Conservation (phyloP, 2,113 vertebrate genomes). For the Pionites leucogaster region DNA sequence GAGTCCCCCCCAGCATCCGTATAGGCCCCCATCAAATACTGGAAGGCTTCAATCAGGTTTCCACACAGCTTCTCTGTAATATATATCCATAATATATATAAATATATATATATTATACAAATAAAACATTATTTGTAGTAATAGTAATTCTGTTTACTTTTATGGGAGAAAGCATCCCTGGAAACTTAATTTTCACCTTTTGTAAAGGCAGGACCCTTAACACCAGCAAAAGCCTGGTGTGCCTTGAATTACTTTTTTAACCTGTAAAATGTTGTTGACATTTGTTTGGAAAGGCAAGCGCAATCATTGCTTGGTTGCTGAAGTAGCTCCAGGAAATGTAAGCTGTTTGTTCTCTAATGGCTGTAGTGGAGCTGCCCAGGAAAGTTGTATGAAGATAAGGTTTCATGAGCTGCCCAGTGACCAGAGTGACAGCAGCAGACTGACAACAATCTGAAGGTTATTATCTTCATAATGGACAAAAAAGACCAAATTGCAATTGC, state of each 20-base stretch:
- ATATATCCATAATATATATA: neutral
- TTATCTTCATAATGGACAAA: neutral
- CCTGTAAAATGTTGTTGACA: neutral
- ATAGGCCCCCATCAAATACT: neutral
- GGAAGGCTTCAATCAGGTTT: neutral
- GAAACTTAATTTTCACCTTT: neutral
- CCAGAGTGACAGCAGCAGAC: neutral
- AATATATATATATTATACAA: neutral
- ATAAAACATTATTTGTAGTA: neutral
- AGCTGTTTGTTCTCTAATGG: neutral
- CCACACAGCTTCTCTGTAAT: neutral
- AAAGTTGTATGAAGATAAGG: neutral
- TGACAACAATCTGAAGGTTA: neutral
- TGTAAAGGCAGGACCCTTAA: neutral
- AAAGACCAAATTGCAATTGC: neutral
- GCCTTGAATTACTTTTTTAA: neutral
- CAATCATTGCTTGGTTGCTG: neutral
- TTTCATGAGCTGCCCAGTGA: neutral
- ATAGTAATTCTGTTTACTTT: neutral
- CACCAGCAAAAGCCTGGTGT: neutral
- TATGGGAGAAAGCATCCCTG: neutral
- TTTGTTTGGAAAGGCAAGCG: neutral
- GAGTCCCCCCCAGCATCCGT: neutral
- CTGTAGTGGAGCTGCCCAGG: neutral
- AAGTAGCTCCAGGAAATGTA: slow-evolving; percentile 17